These are phyloP conservation scores for Scaptomyza graminum DNA, from an alignment of 1,140 invertebrate genomes.

Conservation along the genomic window DNA sequence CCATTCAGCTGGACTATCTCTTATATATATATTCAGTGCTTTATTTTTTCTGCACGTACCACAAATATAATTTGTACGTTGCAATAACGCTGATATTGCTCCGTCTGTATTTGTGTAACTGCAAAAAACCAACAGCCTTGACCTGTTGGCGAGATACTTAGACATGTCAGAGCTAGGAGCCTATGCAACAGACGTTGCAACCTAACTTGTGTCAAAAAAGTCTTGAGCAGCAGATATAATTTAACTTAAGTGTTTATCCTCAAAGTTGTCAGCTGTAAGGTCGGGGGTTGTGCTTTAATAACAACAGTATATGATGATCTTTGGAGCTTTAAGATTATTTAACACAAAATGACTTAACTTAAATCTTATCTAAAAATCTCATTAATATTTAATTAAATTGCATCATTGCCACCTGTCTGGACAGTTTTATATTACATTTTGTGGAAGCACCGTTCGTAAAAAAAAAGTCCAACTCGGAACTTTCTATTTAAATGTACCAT, in stretches of 20 bases:
- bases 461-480: too few species aligned
- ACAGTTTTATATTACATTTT: too few species aligned
- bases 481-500: too few species aligned
- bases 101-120: slow-evolving; percentile 5
- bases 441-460: too few species aligned
- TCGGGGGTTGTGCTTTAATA: not conserved
- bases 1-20: slow-evolving; percentile 16
- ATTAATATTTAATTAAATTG: too few species aligned
- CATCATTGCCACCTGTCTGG: too few species aligned
- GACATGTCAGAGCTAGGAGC: slow-evolving; percentile 23
- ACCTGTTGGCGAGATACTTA: slow-evolving; percentile 43
- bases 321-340: not conserved
- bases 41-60: slow-evolving; percentile 22
- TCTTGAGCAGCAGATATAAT: slow-evolving; percentile 51
- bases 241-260: slow-evolving; percentile 58
- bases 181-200: slow-evolving; percentile 24
- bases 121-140: slow-evolving; percentile 42
- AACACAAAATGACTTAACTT: too few species aligned
- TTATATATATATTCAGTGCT: slow-evolving; percentile 1
- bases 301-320: not conserved
- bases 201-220: slow-evolving; percentile 2
- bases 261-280: not conserved
- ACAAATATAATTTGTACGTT: slow-evolving; percentile 30
- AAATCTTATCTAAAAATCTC: too few species aligned
- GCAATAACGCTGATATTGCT: slow-evolving; percentile 35